Evolutionary conservation across 2,888 invertebrate genomes (phyloP).

Genomic region (Stramonita haemastoma): DNA sequence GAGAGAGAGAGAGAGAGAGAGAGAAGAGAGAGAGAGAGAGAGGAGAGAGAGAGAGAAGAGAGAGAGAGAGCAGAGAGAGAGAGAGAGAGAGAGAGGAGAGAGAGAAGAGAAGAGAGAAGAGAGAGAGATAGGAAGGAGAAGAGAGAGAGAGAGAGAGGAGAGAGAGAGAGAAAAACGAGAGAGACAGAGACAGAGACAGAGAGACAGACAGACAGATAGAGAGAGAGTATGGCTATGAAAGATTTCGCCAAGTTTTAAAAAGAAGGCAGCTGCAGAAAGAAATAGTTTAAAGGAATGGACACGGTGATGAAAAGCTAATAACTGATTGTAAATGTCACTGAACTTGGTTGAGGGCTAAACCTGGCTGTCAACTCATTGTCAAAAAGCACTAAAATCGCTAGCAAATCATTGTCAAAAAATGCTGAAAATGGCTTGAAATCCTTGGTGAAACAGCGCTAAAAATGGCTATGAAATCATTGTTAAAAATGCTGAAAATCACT

Average conservation of each 20-base stretch:
- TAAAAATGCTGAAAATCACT: no score
- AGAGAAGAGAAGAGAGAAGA: background rate
- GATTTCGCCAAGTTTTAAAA: no score
- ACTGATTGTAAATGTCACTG: background rate
- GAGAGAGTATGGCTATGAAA: background rate
- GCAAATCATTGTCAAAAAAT: no score
- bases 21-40: no score
- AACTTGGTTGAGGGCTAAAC: background rate
- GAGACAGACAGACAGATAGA: background rate
- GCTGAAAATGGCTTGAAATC: no score
- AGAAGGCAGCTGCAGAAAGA: background rate
- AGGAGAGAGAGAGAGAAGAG: no score
- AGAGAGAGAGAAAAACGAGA: background rate
- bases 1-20: no score
- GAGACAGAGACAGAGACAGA: slow-evolving; percentile 2
- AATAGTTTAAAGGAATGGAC: background rate
- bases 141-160: background rate
- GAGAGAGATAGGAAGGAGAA: background rate
- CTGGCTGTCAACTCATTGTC: no score
- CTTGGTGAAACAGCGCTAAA: no score
- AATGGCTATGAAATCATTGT: no score
- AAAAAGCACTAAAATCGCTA: no score
- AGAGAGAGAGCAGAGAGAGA: no score
- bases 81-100: background rate
- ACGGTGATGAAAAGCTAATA: background rate